Evolutionary conservation across 2,888 invertebrate species (phyloP).

Genomic region (Amblyjoppa fuscipennis): DNA sequence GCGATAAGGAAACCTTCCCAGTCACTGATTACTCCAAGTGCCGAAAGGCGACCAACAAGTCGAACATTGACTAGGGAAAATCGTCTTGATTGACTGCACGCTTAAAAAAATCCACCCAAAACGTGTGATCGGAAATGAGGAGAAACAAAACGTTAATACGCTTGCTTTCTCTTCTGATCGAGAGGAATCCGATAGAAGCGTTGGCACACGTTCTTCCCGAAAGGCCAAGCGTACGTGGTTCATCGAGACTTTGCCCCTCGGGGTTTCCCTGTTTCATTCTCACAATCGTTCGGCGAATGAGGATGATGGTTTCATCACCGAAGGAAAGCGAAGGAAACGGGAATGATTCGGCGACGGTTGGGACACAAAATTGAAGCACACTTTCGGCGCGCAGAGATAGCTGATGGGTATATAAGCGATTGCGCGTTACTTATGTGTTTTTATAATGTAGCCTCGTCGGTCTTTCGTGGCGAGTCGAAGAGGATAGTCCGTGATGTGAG

Average conservation of each 20-base stretch:
- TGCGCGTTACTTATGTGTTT: slow-evolving; percentile 48
- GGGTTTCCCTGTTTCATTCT: not conserved
- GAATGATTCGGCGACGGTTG: not conserved
- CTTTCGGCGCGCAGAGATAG: not conserved
- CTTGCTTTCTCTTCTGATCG: not conserved
- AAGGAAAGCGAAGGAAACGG: not conserved
- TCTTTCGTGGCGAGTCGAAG: slow-evolving; percentile 52
- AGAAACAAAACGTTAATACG: not conserved
- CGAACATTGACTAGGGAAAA: too few species aligned
- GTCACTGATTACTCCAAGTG: too few species aligned
- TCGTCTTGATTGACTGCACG: too few species aligned
- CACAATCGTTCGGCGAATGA: not conserved
- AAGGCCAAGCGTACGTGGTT: not conserved
- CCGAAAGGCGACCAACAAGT: too few species aligned
- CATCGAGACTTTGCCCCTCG: not conserved
- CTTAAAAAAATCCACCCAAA: too few species aligned
- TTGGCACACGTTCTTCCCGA: not conserved
- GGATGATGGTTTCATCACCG: not conserved
- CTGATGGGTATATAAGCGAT: slow-evolving; percentile 56
- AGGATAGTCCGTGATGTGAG: slow-evolving; percentile 21
- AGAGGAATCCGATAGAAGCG: not conserved
- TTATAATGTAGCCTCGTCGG: slow-evolving; percentile 46
- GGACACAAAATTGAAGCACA: not conserved
- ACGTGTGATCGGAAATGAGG: not conserved
- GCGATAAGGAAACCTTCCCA: too few species aligned